These are phyloP conservation scores for Cebidichthys violaceus DNA, from an alignment of 2,113 vertebrate species.

Conservation along the genomic window DNA sequence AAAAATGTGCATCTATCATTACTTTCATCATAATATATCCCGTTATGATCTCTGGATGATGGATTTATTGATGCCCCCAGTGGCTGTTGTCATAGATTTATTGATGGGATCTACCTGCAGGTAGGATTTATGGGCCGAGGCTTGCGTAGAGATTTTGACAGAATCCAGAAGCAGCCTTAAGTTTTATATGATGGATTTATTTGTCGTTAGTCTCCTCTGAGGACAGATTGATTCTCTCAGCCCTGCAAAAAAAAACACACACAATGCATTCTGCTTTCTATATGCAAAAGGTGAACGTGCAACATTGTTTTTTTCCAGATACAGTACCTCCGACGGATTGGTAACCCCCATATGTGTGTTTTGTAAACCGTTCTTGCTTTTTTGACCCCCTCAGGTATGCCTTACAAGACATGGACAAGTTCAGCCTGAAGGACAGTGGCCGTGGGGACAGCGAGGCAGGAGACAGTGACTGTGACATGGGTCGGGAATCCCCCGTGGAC, in stretches of 20 bases:
- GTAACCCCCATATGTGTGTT: neutral
- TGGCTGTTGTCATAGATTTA: conserved; percentile 67
- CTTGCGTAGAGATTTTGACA: conserved; percentile 53
- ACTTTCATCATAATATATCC: conserved; percentile 43
- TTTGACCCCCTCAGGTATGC: conserved; percentile 86
- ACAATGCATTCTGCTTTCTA: conserved; percentile 1
- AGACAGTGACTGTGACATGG: conserved; percentile 99
- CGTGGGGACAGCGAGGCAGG: conserved; percentile 98
- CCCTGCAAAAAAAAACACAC: conserved; percentile 15
- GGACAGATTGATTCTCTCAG: conserved; percentile 26
- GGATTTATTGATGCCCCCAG: conserved; percentile 61
- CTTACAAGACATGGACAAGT: conserved; percentile 99
- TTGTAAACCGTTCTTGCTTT: conserved; percentile 31
- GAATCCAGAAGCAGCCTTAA: conserved; percentile 53
- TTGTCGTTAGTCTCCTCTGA: conserved; percentile 34
- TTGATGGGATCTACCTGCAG: conserved; percentile 55
- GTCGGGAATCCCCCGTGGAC: conserved; percentile 98
- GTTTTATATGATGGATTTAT: conserved; percentile 59
- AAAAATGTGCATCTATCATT: conserved; percentile 62
- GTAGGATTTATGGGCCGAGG: conserved; percentile 49
- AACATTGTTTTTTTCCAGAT: neutral
- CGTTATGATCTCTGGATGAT: conserved; percentile 48
- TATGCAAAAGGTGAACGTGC: conserved; percentile 22
- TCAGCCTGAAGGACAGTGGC: conserved; percentile 99
- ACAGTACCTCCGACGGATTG: neutral